These are phyloP conservation scores for Cydia pomonella DNA, from an alignment of 1,140 invertebrate genomes.

Conservation along the genomic window DNA sequence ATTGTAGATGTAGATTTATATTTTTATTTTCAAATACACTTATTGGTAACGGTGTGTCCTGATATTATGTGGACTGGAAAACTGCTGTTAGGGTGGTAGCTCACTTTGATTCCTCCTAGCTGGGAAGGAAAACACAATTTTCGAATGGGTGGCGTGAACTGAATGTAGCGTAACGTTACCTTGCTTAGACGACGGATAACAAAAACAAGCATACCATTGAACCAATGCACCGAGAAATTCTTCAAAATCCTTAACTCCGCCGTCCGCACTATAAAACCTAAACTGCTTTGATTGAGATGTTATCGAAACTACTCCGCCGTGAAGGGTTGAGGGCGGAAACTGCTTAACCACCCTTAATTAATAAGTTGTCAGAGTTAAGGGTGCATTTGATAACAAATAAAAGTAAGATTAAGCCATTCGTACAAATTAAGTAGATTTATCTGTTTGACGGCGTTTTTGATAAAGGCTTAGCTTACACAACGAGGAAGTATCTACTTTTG, in stretches of 20 bases:
- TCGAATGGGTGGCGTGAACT: no score
- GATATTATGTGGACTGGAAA: no score
- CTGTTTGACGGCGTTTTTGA: not conserved
- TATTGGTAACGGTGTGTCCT: no score
- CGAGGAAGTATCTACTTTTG: no score
- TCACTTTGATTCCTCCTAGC: no score
- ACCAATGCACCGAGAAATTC: slow-evolving; percentile 37
- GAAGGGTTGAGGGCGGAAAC: slow-evolving; percentile 18
- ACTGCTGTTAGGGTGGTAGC: no score
- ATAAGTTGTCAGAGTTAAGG: slow-evolving; percentile 27
- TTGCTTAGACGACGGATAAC: no score
- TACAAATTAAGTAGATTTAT: slow-evolving; percentile 6
- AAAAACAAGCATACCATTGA: slow-evolving; percentile 2
- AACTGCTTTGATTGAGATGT: slow-evolving; percentile 21
- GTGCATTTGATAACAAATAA: slow-evolving; percentile 25
- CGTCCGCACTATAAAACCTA: slow-evolving; percentile 4
- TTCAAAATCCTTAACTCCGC: slow-evolving; percentile 31
- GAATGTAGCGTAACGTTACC: no score
- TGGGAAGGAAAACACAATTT: no score
- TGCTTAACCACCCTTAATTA: slow-evolving; percentile 20
- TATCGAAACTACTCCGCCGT: not conserved
- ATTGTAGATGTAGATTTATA: no score
- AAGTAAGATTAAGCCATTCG: slow-evolving; percentile 13
- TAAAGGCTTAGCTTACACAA: not conserved
- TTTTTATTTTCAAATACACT: no score